Base-by-base conservation (phyloP, 2,888 invertebrate species). In the Phengaris alcon region DNA sequence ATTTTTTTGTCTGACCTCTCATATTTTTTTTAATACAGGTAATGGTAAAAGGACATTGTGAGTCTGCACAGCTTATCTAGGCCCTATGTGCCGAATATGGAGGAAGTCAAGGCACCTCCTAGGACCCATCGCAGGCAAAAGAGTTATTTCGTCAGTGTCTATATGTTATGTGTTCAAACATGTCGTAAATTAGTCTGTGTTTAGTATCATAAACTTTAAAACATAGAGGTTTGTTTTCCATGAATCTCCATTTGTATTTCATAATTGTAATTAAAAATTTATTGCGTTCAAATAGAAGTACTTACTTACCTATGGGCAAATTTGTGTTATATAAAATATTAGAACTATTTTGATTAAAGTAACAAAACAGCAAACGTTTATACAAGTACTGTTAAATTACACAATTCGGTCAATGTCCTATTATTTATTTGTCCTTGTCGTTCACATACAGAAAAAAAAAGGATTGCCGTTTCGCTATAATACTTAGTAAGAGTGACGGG, bases 41-140 rank as follows among this genome's bases (percentile, higher is more conserved):
- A 35, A 22, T 64, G 59, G 64, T 64, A 64, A 64, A 64, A 35
- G 64, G 35, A 35, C 35, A 64, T 59, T 22, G 9, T 59, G 59
- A 59, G 59, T 22, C 15, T 9, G 8, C 8, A 12, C 64, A 5
- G 64, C 35, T 64, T 35, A 6, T 64, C 22, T 22, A 22, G 64
- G 64, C 64, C 13, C 35, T 64, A 64, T 64, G 64, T 44, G 35
- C 64, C 64, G 22, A 70, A 51, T 22, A 70, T 70, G 70, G 70
- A 48, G 70, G 70, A 52, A 51, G 52, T 70, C 9, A 70, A 48
- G 70, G 15, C 70, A 5, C 70, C 70, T 22, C 70, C 70, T 6
- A 70, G 70, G 64, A 64, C 64, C 4, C 48, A 70, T 51, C 70
- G 70, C 70, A 70, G 51, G 51, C 48, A 51, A 70, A 70, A 70